phyloP scores from a whole-genome alignment of 2,113 vertebrate species.

The Podocnemis expansa region DNA sequence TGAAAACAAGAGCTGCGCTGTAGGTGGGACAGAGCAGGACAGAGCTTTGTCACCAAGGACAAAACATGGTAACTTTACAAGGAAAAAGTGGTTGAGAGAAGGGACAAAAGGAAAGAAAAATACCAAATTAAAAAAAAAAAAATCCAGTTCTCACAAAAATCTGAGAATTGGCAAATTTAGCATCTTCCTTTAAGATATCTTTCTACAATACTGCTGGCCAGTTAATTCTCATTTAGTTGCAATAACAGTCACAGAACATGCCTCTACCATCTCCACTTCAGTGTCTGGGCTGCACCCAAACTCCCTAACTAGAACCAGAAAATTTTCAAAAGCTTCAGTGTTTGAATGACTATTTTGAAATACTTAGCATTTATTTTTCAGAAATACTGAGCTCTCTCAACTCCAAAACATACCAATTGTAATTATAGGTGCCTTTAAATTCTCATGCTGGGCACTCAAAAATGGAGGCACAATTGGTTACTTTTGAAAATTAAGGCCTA shows the following conservation, averaged over 20 bases:
- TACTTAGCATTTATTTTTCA: rapidly evolving
- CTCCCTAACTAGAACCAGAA: background rate
- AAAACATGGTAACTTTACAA: background rate
- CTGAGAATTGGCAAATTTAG: background rate
- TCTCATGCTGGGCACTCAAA: background rate
- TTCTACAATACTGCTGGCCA: background rate
- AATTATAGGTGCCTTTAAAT: rapidly evolving
- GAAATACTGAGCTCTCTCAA: too few relatives aligned
- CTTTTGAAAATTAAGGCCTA: background rate
- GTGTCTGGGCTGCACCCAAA: background rate
- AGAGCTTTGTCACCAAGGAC: background rate
- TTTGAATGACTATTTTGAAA: background rate
- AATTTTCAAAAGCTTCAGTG: rapidly evolving
- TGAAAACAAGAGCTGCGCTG: background rate
- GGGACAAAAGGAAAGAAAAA: background rate
- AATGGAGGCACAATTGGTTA: rapidly evolving
- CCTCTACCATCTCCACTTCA: background rate
- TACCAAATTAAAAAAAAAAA: too few relatives aligned
- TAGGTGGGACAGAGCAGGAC: background rate
- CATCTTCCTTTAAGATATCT: rapidly evolving
- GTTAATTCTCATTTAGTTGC: background rate
- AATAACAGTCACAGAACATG: background rate
- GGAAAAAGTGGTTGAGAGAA: background rate
- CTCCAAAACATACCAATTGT: background rate
- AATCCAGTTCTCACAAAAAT: background rate